A percentile compares a stretch with the other conserved stretches of the same genome.
These are phyloP conservation scores for Lucinisca nassula DNA, from an alignment of 2,888 invertebrate genomes.

Conservation along the genomic window DNA sequence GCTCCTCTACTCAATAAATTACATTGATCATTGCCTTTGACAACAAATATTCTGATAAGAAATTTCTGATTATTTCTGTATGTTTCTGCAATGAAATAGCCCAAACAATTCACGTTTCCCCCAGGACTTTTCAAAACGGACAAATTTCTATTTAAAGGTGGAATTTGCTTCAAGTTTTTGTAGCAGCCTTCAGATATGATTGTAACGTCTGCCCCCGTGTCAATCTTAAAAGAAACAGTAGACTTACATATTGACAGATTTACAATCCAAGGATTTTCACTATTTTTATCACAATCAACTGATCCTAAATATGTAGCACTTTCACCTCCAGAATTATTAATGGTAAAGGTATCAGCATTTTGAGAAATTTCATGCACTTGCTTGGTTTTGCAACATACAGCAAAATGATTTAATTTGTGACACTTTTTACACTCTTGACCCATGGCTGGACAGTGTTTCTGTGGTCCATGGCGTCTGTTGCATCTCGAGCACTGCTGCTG, in stretches of 20 bases:
- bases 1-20: not conserved
- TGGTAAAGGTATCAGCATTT: not conserved
- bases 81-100: not conserved
- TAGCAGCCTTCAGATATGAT: not conserved
- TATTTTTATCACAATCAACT: not conserved
- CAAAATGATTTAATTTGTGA: conserved; percentile 21
- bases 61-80: not conserved
- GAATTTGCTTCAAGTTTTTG: not conserved
- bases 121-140: not conserved
- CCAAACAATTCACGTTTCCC: not conserved
- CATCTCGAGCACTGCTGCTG: not conserved
- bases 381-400: conserved; percentile 15
- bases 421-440: conserved; percentile 40
- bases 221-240: conserved; percentile 37
- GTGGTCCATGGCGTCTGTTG: conserved; percentile 2
- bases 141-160: not conserved
- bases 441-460: conserved; percentile 32
- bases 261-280: not conserved
- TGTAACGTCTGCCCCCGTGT: conserved; percentile 35
- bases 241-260: conserved; percentile 19
- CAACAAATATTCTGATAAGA: not conserved
- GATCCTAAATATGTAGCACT: not conserved
- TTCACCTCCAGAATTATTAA: not conserved
- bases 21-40: not conserved
- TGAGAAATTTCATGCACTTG: not conserved